phyloP scores from a whole-genome alignment of 2,888 invertebrate species.

The Cenopis cana region DNA sequence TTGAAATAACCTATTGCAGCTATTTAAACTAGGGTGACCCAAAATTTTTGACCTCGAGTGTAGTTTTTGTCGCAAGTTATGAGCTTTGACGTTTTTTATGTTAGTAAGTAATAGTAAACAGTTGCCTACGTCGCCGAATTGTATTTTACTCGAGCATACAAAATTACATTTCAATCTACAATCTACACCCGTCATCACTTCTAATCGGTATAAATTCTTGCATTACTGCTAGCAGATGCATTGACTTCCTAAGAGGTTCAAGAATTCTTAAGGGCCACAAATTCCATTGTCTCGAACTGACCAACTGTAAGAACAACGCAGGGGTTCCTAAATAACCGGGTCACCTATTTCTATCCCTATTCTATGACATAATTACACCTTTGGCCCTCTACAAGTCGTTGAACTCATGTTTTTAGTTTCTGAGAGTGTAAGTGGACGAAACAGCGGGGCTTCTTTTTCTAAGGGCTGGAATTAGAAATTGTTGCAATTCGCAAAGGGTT shows the following conservation, averaged over 20 bases:
- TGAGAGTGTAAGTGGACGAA: conserved; percentile 74
- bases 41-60: too few species aligned
- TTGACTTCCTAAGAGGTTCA: conserved; percentile 57
- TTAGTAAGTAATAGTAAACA: conserved; percentile 14
- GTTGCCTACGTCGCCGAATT: conserved; percentile 10
- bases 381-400: conserved; percentile 65
- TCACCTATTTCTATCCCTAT: conserved; percentile 79
- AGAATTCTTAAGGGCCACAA: conserved; percentile 68
- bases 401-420: conserved; percentile 74
- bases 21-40: too few species aligned
- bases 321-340: conserved; percentile 75
- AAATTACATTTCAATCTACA: not conserved
- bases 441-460: conserved; percentile 69
- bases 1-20: too few species aligned
- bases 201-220: not conserved
- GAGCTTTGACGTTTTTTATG: conserved; percentile 23
- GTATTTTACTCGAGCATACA: conserved; percentile 1
- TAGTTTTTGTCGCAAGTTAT: conserved; percentile 15
- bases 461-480: conserved; percentile 63
- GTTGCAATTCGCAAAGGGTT: conserved; percentile 59
- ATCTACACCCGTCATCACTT: not conserved
- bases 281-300: conserved; percentile 80
- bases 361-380: conserved; percentile 77
- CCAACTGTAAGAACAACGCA: conserved; percentile 73
- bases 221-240: conserved; percentile 62